These are phyloP conservation scores for Cryptocephalus primarius DNA, from an alignment of 2,888 invertebrate species.

Conservation along the genomic window DNA sequence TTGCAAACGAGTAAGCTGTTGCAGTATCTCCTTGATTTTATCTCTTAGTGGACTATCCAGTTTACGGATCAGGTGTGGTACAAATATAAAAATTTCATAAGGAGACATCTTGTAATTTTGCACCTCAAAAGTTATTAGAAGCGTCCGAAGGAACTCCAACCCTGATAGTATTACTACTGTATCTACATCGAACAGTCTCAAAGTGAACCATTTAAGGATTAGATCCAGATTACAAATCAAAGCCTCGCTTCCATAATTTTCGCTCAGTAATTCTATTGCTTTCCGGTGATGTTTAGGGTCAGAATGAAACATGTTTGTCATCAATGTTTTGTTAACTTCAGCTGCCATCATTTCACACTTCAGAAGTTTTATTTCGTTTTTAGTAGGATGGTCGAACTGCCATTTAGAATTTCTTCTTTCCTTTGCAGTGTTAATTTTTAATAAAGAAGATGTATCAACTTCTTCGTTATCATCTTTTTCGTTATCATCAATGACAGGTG, in stretches of 20 bases:
- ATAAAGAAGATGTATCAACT: constrained; percentile 67
- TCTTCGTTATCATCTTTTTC: constrained; percentile 75
- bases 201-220: constrained; percentile 90
- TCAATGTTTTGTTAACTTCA: constrained; percentile 75
- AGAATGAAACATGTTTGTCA: constrained; percentile 86
- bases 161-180: constrained; percentile 92
- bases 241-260: constrained; percentile 71
- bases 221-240: constrained; percentile 86
- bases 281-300: constrained; percentile 92
- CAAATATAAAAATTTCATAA: constrained; percentile 83
- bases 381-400: constrained; percentile 88
- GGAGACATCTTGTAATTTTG: constrained; percentile 80
- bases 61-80: constrained; percentile 91
- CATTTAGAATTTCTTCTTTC: constrained; percentile 88
- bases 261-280: constrained; percentile 82
- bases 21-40: constrained; percentile 76
- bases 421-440: constrained; percentile 76
- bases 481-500: constrained; percentile 2
- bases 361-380: constrained; percentile 87
- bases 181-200: constrained; percentile 97
- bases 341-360: constrained; percentile 84
- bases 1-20: constrained; percentile 75
- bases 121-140: constrained; percentile 71
- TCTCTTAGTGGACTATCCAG: constrained; percentile 91
- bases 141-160: constrained; percentile 78